phyloP scores from a whole-genome alignment of 2,797 vertebrate species.

The Glossophaga mutica region DNA sequence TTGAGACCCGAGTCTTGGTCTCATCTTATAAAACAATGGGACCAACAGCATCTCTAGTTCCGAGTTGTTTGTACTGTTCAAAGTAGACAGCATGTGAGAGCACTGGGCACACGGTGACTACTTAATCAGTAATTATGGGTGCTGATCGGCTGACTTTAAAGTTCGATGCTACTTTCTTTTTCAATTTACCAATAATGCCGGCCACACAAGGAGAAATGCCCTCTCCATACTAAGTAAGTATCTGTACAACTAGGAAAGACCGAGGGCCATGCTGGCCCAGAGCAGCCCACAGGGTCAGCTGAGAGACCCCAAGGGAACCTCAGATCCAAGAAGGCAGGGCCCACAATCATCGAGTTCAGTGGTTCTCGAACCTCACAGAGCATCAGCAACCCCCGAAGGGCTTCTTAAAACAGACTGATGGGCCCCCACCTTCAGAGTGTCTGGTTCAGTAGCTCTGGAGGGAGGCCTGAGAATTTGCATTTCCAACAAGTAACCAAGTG shows the following conservation, averaged over 20 bases:
- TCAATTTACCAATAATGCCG: not conserved
- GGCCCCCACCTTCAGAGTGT: not conserved
- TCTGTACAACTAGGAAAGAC: not conserved
- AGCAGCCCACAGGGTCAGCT: not conserved
- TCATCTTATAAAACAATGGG: not conserved
- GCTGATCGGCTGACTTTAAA: not conserved
- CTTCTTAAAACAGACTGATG: not conserved
- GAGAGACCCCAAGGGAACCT: not conserved
- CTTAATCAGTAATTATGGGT: not conserved
- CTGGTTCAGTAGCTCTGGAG: not conserved
- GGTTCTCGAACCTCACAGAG: not conserved
- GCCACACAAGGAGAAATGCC: not conserved
- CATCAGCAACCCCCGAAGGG: not conserved
- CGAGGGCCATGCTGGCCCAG: not conserved
- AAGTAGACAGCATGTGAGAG: not conserved
- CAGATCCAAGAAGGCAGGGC: not conserved
- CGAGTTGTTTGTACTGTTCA: not conserved
- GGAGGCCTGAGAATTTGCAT: not conserved
- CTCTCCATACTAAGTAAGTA: not conserved
- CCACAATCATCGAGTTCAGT: not conserved
- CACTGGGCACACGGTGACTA: not conserved
- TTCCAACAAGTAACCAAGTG: not conserved
- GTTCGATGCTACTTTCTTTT: not conserved
- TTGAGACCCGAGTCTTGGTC: not conserved
- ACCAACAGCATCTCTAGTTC: not conserved